Evolutionary conservation across 2,113 vertebrate genomes (phyloP), one percentile per base, ranked within the genome.

Genomic region (Cinclus cinclus): DNA sequence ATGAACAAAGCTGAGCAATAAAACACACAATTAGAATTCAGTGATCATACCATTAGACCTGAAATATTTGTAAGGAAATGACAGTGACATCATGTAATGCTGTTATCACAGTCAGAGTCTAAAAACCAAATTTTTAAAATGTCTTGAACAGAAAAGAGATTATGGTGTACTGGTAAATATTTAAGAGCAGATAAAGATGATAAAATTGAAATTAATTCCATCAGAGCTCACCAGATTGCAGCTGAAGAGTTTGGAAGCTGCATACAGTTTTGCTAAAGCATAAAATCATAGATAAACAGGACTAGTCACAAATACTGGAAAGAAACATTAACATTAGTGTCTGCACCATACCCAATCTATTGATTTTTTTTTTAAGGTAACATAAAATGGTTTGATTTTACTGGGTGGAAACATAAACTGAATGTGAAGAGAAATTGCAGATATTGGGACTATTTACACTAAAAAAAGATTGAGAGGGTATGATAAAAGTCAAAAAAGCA

Each of bases 141-240:
- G 23, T 69, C 74, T 83, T 73, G 49, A 94, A 94, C 71, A 94
- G 71, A 86, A 83, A 68, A 89, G 42, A 86, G 24, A 70, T 80
- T 77, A 24, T n/a, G 56, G 41, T 89, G 52, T 55, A 62, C 44
- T 64, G 27, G 68, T 86, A 96, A 90, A 90, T 86, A 94, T 93
- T 93, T 93, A 92, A 83, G 74, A 94, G 86, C 31, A 93, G 75
- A 83, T 87, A 81, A 89, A 83, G 73, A 87, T 52, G 64, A 92
- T 80, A 84, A 95, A 96, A 97, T 77, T 55, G 92, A 90, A 94
- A 94, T 92, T 93, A 94, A 90, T 95, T 95, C 73, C 55, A 68
- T 85, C 69, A 74, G 64, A 95, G 58, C 56, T 79, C 75, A 79
- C 41, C 55, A 87, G 83, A 93, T 71, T 88, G 70, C 76, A 89